phyloP scores from a whole-genome alignment of 2,113 vertebrate species.

The Labeo catla region DNA sequence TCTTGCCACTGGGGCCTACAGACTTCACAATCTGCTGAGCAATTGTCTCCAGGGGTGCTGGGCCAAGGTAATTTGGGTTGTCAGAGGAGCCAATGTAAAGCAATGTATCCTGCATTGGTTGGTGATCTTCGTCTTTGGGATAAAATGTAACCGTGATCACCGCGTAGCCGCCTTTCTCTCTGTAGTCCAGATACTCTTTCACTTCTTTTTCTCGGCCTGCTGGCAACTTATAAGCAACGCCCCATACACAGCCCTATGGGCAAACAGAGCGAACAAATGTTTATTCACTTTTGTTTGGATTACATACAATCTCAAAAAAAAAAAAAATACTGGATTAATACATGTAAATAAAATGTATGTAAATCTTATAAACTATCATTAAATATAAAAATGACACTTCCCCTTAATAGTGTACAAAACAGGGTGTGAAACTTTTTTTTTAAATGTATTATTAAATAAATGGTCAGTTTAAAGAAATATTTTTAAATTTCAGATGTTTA shows the following conservation, averaged over 20 bases:
- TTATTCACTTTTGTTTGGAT: no score
- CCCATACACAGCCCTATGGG: constrained; percentile 91
- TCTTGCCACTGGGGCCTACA: constrained; percentile 89
- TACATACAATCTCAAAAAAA: no score
- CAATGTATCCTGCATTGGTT: constrained; percentile 80
- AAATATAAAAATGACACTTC: not conserved
- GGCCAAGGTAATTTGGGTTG: constrained; percentile 96
- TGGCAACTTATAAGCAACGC: constrained; percentile 92
- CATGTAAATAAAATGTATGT: not conserved
- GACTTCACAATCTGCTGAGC: constrained; percentile 89
- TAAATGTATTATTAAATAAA: not conserved
- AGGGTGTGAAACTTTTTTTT: not conserved
- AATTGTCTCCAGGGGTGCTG: constrained; percentile 93
- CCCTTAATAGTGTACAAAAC: not conserved
- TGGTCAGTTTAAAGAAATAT: not conserved
- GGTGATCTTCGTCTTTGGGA: constrained; percentile 78
- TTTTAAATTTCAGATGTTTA: not conserved
- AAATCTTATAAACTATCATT: not conserved
- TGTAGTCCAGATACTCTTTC: constrained; percentile 90
- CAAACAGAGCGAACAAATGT: not conserved
- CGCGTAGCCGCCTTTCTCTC: constrained; percentile 95
- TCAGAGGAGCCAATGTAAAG: constrained; percentile 92
- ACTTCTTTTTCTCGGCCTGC: constrained; percentile 89
- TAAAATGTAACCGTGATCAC: constrained; percentile 86
- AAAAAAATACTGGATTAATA: not conserved